Conservation (phyloP, 2,797 vertebrate species). For the Podarcis siculus region DNA sequence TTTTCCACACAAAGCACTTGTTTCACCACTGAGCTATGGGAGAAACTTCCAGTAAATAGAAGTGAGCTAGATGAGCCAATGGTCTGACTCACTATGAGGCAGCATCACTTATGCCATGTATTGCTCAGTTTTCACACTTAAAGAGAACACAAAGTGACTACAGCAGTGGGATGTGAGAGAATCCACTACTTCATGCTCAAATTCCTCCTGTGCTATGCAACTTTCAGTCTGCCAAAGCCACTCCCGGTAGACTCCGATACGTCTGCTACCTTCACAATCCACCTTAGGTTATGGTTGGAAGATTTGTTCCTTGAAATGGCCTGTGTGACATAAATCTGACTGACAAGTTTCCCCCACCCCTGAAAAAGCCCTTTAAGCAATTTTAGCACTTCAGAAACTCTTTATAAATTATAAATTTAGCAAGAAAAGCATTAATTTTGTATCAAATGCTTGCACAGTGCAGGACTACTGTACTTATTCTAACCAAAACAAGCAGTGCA, state of each 20-base stretch:
- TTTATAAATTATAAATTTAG: constrained; percentile 34
- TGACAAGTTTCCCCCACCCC: constrained; percentile 27
- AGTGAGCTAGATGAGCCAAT: background rate
- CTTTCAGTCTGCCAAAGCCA: background rate
- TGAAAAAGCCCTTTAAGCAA: constrained; percentile 19
- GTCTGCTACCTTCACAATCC: constrained; percentile 8
- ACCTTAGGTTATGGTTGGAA: constrained; percentile 5
- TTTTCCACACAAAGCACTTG: background rate
- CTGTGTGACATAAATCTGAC: constrained; percentile 29
- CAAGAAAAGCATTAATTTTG: constrained; percentile 41
- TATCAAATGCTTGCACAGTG: constrained; percentile 43
- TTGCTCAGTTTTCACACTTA: background rate
- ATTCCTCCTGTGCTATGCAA: background rate
- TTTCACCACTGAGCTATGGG: background rate
- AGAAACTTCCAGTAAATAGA: background rate
- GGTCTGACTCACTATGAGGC: background rate
- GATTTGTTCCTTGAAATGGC: constrained; percentile 1
- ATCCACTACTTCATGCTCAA: background rate
- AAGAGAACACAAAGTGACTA: background rate
- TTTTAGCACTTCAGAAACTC: constrained; percentile 45
- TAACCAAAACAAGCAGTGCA: constrained; percentile 28
- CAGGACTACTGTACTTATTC: constrained; percentile 35
- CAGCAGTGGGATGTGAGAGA: background rate
- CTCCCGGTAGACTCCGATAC: background rate
- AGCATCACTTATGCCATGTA: background rate